A percentile compares a stretch with the other conserved stretches of the same genome.
Evolutionary conservation across 2,797 vertebrate genomes (phyloP).

Genomic region (Leptodactylus fallax): DNA sequence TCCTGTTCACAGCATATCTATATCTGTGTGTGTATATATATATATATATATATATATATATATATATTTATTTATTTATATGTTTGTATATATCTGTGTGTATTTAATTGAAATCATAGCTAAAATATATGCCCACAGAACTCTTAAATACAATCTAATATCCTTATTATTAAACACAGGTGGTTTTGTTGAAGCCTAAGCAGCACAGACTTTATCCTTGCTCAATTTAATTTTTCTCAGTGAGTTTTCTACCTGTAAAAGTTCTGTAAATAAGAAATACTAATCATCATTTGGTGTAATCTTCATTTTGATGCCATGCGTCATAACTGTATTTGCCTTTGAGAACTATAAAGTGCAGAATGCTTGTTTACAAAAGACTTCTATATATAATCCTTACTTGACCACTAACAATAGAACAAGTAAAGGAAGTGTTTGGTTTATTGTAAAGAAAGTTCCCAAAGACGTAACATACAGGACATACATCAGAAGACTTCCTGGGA

Average conservation of each 20-base stretch:
- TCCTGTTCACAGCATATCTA: background rate
- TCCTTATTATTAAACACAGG: too few species aligned
- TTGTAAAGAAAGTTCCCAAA: slow-evolving; percentile 34
- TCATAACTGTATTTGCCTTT: slow-evolving; percentile 13
- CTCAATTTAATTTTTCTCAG: too few species aligned
- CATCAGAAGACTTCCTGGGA: slow-evolving; percentile 14
- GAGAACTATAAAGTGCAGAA: slow-evolving; percentile 2
- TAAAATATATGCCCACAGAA: background rate
- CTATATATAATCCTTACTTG: slow-evolving; percentile 26
- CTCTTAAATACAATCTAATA: background rate
- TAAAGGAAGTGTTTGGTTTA: slow-evolving; percentile 32
- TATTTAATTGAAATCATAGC: too few species aligned
- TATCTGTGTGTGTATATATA: too few species aligned
- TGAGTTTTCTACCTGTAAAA: too few species aligned
- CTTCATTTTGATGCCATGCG: background rate
- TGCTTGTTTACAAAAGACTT: slow-evolving; percentile 13
- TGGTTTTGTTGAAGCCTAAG: too few species aligned
- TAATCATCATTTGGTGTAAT: background rate
- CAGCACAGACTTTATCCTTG: too few species aligned
- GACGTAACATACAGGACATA: slow-evolving; percentile 15
- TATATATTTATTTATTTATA: too few species aligned
- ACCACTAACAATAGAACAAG: slow-evolving; percentile 41
- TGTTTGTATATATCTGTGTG: too few species aligned
- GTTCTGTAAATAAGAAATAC: background rate
- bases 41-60: too few species aligned